phyloP scores from a whole-genome alignment of 30 jellyfish, hydroid and myxozoan species.

The Hydractinia symbiolongicarpus region DNA sequence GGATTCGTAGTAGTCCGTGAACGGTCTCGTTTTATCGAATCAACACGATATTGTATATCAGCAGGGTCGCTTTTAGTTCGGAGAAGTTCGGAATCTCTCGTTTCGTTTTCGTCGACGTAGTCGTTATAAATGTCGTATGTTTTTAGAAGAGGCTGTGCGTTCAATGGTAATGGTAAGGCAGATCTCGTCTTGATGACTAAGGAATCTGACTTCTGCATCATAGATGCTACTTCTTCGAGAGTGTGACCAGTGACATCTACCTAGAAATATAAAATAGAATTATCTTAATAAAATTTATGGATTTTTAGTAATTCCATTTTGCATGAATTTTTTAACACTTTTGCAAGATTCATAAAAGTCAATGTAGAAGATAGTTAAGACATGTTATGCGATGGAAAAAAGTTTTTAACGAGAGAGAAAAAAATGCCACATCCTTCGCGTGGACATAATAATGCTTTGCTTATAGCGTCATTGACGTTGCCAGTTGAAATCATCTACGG shows the following conservation, averaged over 20 bases:
- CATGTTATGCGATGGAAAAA: too few relatives aligned
- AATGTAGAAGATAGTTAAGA: neutral
- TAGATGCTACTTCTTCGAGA: conserved; percentile 77
- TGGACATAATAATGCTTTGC: too few relatives aligned
- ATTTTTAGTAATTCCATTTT: too few relatives aligned
- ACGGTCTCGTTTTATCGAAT: neutral
- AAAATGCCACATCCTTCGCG: too few relatives aligned
- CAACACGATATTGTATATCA: neutral
- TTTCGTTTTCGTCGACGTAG: neutral
- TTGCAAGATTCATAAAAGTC: neutral
- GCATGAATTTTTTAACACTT: neutral
- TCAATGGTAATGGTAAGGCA: conserved; percentile 49
- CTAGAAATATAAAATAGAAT: conserved; percentile 5
- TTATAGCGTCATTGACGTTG: too few relatives aligned
- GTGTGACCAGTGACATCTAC: conserved; percentile 53
- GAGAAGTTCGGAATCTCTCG: neutral
- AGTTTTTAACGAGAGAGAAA: too few relatives aligned
- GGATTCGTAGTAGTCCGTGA: conserved; percentile 19
- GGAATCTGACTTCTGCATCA: conserved; percentile 80
- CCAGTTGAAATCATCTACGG: too few relatives aligned
- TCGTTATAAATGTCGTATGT: neutral
- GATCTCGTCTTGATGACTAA: conserved; percentile 68
- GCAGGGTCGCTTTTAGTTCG: conserved; percentile 8
- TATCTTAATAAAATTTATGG: neutral
- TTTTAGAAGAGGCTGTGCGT: conserved; percentile 18